Base-by-base conservation (phyloP, 2,888 invertebrate species). In the Caenorhabditis becei region DNA sequence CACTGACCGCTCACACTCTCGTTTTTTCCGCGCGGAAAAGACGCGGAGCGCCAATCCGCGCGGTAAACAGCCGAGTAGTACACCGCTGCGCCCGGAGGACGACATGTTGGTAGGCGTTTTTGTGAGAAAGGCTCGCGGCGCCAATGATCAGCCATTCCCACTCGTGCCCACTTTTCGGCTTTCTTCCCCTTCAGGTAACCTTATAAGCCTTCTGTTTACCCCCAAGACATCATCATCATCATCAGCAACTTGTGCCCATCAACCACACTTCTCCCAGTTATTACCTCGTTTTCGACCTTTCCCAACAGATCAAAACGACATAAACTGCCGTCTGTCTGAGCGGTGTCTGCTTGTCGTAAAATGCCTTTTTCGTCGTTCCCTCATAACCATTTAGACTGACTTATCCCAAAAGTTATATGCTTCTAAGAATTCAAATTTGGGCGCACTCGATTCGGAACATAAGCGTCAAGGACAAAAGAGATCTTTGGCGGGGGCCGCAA, bases 21-120 rank as follows among this genome's bases (percentile, higher is more conserved):
- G 58, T 53, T 51, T 37, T 58, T 56, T 49, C 24, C 49, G 28
- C 44, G 66, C 41, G 37, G 54, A 41, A 28, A 53, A 44, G 2
- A 14, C 8, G 37, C 35, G 58, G 63, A 44, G 63, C 56, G 56
- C 54, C 65, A 74, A 74, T 65, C 74, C 74, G 65, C 65, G 66
- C 74, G 74, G 74, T 74, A 74, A 74, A 74, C 65, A 74, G 66
- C 59, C 56, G 41, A 59, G 63, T 62, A 58, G 65, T 53, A 59
- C 49, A 53, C 54, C n/a, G n/a, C n/a, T n/a, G n/a, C n/a, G n/a
- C 54, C 24, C 54, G 24, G 26, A 10, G 51, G 24, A 16, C 51
- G 51, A 54, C 54, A 54, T 23, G 23, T 44, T 47, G 44, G 20
- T 49, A 26, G 59, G 44, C 51, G 37, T 35, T 47, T 63, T 65